Percentiles rank a stretch among this genome's conserved stretches.
These are phyloP conservation scores for Stercorarius parasiticus DNA, from an alignment of 2,113 vertebrate species.

Conservation along the genomic window DNA sequence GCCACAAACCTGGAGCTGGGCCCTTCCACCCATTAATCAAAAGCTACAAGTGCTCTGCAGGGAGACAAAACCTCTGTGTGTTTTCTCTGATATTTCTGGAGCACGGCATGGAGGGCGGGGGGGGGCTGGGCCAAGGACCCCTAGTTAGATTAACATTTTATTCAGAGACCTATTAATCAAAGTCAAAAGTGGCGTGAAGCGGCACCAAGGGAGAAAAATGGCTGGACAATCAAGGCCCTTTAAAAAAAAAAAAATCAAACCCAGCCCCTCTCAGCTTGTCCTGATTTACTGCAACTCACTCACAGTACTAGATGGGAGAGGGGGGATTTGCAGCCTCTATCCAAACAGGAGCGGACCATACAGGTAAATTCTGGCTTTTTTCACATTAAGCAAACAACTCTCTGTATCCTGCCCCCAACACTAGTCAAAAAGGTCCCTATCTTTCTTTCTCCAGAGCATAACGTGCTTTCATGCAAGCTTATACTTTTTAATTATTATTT, in stretches of 20 bases:
- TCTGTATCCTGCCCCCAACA: neutral
- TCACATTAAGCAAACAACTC: conserved; percentile 56
- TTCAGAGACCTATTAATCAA: conserved; percentile 82
- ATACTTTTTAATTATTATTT: conserved; percentile 60
- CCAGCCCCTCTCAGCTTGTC: neutral
- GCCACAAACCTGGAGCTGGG: conserved; percentile 64
- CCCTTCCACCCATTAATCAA: conserved; percentile 82
- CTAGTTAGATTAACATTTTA: conserved; percentile 73
- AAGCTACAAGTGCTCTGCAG: conserved; percentile 69
- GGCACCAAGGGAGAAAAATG: conserved; percentile 60
- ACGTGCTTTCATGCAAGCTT: neutral
- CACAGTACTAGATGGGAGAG: neutral
- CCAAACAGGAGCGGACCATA: conserved; percentile 13
- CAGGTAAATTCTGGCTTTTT: conserved; percentile 63
- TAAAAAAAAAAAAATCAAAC: neutral
- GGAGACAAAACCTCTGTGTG: conserved; percentile 72
- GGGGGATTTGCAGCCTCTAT: conserved; percentile 19
- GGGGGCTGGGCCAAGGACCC: conserved; percentile 40
- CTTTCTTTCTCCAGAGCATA: conserved; percentile 42
- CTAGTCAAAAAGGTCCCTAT: conserved; percentile 58
- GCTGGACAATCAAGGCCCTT: conserved; percentile 28
- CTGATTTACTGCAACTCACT: conserved; percentile 32
- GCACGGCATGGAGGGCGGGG: neutral
- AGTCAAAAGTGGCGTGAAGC: conserved; percentile 70
- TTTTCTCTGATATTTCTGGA: conserved; percentile 70